Percentiles rank a stretch among this genome's conserved stretches.
Conservation (phyloP, 2,888 invertebrate genomes). For the Hemaris fuciformis region DNA sequence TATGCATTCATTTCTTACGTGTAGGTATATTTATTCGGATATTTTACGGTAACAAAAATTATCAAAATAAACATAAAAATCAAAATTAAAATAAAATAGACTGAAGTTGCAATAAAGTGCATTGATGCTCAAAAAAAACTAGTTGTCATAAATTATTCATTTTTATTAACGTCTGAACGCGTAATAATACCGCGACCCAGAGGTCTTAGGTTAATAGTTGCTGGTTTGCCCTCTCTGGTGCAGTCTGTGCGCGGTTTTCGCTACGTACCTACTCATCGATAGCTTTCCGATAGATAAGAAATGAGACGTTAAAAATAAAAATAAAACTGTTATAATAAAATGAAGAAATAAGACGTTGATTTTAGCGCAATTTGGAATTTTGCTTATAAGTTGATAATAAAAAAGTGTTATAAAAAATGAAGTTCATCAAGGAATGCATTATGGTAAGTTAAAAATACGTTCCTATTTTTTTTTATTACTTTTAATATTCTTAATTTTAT, state of each 20-base stretch:
- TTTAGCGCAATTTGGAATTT: neutral
- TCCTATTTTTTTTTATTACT: neutral
- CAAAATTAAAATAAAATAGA: too few species aligned
- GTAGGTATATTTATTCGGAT: too few species aligned
- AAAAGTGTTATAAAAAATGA: neutral
- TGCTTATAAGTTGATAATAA: neutral
- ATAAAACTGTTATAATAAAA: too few species aligned
- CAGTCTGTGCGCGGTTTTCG: neutral
- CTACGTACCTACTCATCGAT: neutral
- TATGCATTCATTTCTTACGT: too few species aligned
- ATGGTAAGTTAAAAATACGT: neutral
- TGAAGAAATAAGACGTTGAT: neutral
- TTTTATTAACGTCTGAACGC: neutral
- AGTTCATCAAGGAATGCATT: neutral
- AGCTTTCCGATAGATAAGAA: too few species aligned
- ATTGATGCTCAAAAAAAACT: neutral
- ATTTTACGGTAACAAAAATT: too few species aligned
- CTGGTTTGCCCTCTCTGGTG: neutral
- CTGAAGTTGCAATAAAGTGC: neutral
- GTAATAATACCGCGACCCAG: neutral
- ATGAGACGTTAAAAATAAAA: neutral
- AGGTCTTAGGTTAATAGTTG: constrained; percentile 8
- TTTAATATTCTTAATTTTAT: too few species aligned
- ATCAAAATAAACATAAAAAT: neutral
- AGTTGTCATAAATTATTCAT: neutral